Base-by-base conservation (phyloP, 1,140 invertebrate species). In the Archivesica marissinica region DNA sequence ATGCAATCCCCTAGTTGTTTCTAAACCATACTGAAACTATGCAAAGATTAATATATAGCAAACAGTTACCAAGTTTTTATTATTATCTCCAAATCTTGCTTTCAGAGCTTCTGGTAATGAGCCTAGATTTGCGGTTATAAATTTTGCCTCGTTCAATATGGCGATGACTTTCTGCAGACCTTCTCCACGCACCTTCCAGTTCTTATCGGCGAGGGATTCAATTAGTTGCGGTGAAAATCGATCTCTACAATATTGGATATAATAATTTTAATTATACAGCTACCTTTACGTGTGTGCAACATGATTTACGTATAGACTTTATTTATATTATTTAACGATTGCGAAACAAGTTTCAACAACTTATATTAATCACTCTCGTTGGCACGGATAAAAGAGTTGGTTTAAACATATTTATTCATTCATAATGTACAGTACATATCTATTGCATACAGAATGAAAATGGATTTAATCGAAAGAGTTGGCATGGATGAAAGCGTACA, bases 161-260 rank as follows among this genome's bases (percentile, higher is more conserved):
- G 94, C 95, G 64, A 95, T 95, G 9, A 98, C 92, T 94, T 97
- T 98, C 86, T 96, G 96, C 25, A 98, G 92, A 2, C 96, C 97
- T 94, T 98, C 97, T 88, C 96, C 97, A 70, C 97, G 95, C 9
- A 97, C 96, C 95, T 99, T 99, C 98, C 98, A 99, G 93, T 98
- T 98, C 94, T 98, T 99, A 93, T 99, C 98, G 35, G 95, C 95
- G 80, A 99, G 94, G 93, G 99, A 97, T 52, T 95, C 96, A 0
- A 99, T 93, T 0, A 99, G 93, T 0, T 95, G 92, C 80, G 97
- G 96, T 0, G 97, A 98, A 56, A 99, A 96, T 89, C 97, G 96
- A n/a, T 95, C 95, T 82, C 96, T 96, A 80, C 11, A 89, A 81
- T 56, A 47, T 44, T 9, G 41, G 52, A 33, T 23, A 9, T n/a